Conservation (phyloP, 2,888 invertebrate species). For the Cerastis rubricosa region DNA sequence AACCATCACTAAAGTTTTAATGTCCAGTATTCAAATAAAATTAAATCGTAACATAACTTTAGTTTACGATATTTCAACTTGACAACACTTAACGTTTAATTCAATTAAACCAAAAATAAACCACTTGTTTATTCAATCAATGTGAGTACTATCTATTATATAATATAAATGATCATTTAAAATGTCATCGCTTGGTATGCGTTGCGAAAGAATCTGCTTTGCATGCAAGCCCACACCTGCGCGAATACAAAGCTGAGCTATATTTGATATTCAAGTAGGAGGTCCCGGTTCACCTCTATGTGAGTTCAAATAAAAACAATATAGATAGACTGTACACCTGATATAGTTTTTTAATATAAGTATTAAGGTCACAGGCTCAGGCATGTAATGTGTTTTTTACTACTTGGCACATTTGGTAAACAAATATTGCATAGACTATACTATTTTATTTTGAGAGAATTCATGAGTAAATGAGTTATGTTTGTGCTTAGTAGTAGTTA, state of each 20-base stretch:
- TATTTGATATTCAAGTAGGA: slow-evolving; percentile 81
- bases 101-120: slow-evolving; percentile 38
- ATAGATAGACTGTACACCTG: slow-evolving; percentile 44
- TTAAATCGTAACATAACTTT: not conserved
- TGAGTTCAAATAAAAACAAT: slow-evolving; percentile 70
- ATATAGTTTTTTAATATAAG: slow-evolving; percentile 46
- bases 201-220: slow-evolving; percentile 81
- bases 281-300: slow-evolving; percentile 77
- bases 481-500: slow-evolving; percentile 9
- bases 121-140: slow-evolving; percentile 43
- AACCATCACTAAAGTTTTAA: not conserved
- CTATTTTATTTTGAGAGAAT: slow-evolving; percentile 19
- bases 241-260: slow-evolving; percentile 74
- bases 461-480: not conserved
- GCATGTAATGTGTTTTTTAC: not conserved
- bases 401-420: slow-evolving; percentile 14
- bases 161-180: slow-evolving; percentile 61
- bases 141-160: slow-evolving; percentile 48
- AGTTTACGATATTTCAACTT: not conserved
- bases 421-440: slow-evolving; percentile 21
- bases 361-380: slow-evolving; percentile 31
- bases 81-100: not conserved
- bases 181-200: slow-evolving; percentile 75
- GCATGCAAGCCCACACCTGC: slow-evolving; percentile 78
- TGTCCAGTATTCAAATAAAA: not conserved